Conservation (phyloP, 2,888 invertebrate genomes). For the Macrophya alboannulata region DNA sequence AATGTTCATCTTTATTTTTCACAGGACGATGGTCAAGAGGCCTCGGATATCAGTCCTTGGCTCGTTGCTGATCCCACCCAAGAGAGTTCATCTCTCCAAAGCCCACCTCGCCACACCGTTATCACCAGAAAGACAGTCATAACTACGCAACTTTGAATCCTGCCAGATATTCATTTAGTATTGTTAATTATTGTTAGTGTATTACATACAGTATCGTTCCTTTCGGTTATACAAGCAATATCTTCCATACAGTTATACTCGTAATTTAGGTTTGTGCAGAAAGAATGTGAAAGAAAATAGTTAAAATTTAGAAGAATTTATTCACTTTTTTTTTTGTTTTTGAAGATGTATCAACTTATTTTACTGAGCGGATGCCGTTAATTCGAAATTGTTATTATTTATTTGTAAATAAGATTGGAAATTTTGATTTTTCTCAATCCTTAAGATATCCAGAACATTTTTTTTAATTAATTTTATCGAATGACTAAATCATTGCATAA, state of each 20-base stretch:
- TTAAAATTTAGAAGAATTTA: not conserved
- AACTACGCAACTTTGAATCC: constrained; percentile 88
- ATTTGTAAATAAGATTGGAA: constrained; percentile 46
- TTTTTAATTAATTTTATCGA: not conserved
- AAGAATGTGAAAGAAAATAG: not conserved
- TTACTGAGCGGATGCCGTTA: not conserved
- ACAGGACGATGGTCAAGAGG: constrained; percentile 81
- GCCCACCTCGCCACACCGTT: constrained; percentile 83
- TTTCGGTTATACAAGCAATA: constrained; percentile 23
- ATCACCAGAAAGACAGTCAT: constrained; percentile 94
- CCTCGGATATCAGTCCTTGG: constrained; percentile 85
- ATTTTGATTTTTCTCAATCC: constrained; percentile 27
- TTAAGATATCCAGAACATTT: not conserved
- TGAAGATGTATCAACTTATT: not conserved
- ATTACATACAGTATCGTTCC: constrained; percentile 40
- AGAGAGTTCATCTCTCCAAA: constrained; percentile 84
- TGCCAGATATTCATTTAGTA: constrained; percentile 40
- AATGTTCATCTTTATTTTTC: constrained; percentile 61
- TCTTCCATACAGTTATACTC: not conserved
- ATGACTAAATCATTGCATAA: not conserved
- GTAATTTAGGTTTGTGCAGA: not conserved
- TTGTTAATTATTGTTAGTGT: constrained; percentile 43
- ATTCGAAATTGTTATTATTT: constrained; percentile 39
- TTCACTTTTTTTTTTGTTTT: not conserved
- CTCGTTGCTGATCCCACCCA: constrained; percentile 86